Evolutionary conservation across 2,113 vertebrate species (phyloP).

Genomic region (Tachuris rubrigastra): DNA sequence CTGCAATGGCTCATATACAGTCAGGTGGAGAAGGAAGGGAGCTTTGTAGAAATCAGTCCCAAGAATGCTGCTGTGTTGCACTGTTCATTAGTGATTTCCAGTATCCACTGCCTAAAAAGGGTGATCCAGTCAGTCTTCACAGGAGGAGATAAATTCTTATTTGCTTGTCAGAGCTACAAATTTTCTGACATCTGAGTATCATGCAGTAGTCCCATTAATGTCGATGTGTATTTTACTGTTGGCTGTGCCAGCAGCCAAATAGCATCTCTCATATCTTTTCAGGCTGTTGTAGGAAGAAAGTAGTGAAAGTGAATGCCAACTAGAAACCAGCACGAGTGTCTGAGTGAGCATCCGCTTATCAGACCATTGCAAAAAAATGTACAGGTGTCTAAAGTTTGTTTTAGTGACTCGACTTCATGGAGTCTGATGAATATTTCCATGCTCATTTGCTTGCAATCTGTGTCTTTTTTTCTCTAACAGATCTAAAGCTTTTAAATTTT

Average conservation of each 20-base stretch:
- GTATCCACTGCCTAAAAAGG: neutral
- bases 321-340: neutral
- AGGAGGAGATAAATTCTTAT: neutral
- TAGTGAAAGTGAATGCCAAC: neutral
- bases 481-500: neutral
- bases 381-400: neutral
- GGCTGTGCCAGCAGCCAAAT: neutral
- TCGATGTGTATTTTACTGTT: neutral
- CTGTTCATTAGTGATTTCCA: neutral
- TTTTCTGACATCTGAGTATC: neutral
- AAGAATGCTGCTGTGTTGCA: neutral
- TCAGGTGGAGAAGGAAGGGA: neutral
- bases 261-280: neutral
- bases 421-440: neutral
- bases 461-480: neutral
- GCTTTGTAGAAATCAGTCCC: neutral
- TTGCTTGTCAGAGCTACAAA: neutral
- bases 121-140: neutral
- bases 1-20: neutral
- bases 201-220: neutral
- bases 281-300: neutral
- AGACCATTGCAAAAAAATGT: neutral
- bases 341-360: neutral
- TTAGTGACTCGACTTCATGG: conserved; percentile 8
- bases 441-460: neutral